These are phyloP conservation scores for Ostrea edulis DNA, from an alignment of 1,140 invertebrate species.

Conservation along the genomic window DNA sequence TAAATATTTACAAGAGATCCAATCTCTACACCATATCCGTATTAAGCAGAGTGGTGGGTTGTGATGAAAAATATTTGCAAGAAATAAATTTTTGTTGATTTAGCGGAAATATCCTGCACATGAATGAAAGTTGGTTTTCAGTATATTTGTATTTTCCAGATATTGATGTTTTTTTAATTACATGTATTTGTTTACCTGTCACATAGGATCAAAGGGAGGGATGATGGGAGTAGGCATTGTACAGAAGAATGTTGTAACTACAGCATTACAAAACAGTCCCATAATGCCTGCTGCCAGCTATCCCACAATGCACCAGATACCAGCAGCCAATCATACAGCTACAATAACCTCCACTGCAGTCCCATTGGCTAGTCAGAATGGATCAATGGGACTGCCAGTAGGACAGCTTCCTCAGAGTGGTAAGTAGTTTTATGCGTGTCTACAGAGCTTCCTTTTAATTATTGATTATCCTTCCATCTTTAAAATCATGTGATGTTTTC, in stretches of 20 bases:
- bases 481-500: background rate
- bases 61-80: too few relatives aligned
- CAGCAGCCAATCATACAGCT: slow-evolving; percentile 30
- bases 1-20: too few relatives aligned
- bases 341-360: slow-evolving; percentile 33
- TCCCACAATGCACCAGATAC: slow-evolving; percentile 48
- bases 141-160: too few relatives aligned
- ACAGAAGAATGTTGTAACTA: slow-evolving; percentile 18
- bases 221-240: slow-evolving; percentile 54
- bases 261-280: slow-evolving; percentile 27
- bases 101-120: too few relatives aligned
- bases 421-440: background rate
- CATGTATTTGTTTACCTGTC: too few relatives aligned
- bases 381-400: slow-evolving; percentile 50
- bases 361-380: slow-evolving; percentile 64
- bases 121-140: too few relatives aligned
- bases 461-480: background rate
- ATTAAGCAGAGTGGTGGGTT: too few relatives aligned
- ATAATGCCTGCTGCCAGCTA: slow-evolving; percentile 48
- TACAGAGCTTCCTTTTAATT: background rate
- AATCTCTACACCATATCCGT: too few relatives aligned
- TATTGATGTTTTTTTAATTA: too few relatives aligned
- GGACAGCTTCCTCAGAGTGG: slow-evolving; percentile 49
- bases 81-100: too few relatives aligned
- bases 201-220: slow-evolving; percentile 43